Base-by-base conservation (phyloP, 2,113 vertebrate genomes). In the Oreochromis aureus region DNA sequence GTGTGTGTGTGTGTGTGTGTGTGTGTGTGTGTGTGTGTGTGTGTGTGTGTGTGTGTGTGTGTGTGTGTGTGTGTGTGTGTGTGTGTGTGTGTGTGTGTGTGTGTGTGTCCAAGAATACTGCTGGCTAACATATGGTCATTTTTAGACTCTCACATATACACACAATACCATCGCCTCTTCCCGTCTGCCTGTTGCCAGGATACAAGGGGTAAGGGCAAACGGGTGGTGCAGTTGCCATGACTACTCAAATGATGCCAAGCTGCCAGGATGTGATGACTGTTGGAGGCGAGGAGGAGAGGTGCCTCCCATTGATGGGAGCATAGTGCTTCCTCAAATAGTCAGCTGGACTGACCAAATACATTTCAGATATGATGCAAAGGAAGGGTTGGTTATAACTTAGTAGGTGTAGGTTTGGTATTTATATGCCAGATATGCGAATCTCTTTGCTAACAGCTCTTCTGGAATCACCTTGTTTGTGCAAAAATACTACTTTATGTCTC, bases 131-230 rank as follows among this genome's bases (percentile, higher is more conserved):
- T 92, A 90, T 85, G 90, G 56, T 85, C 30, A 13, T 71, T 86
- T 86, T 55, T 16, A 71, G 58, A 86, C 55, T n/a, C 27, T 59
- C 83, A 63, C 22, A 80, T 53, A 66, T 24, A 54, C n/a, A 80
- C 87, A 89, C 76, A 86, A 55, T 88, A 51, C 81, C 84, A 61
- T 91, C 87, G 87, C 90, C 87, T 89, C 86, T 89, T 91, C 89
- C 81, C n/a, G 81, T 93, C 69, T 90, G 91, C 89, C 73, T 93
- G 96, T 97, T 96, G 93, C 95, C 94, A 95, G 94, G 96, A 96
- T 94, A 96, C 96, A 89, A 87, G 44, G 91, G 91, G 87, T 92
- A 91, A 93, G 93, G 88, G 89, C 86, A 93, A 90, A 90, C 3
- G 88, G 92, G 93, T 86, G 86, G 79, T 91, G 90, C 63, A 24